A percentile compares a stretch with the other conserved stretches of the same genome.
Evolutionary conservation across 64 coral and sea anemone species (phyloP).

Genomic region (Actinia equina): DNA sequence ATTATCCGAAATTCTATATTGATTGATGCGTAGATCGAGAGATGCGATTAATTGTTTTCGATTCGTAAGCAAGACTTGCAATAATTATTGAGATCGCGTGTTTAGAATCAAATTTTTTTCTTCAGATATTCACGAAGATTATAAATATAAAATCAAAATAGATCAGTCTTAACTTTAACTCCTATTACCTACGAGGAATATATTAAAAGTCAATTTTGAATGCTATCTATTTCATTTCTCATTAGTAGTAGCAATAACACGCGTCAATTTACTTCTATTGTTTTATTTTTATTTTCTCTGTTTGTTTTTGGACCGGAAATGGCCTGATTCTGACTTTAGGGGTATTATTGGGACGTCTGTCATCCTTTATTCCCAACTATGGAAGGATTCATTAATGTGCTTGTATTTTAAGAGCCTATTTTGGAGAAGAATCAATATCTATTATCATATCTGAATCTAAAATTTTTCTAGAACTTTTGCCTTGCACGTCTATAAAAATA

Average conservation of each 20-base stretch:
- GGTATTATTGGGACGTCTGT: neutral
- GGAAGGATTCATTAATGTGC: neutral
- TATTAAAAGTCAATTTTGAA: neutral
- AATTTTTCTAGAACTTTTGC: neutral
- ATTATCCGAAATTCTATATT: neutral
- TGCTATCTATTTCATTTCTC: neutral
- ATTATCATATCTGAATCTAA: neutral
- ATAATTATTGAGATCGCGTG: neutral
- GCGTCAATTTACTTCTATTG: neutral
- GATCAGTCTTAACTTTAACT: neutral
- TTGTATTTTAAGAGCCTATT: neutral
- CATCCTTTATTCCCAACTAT: neutral
- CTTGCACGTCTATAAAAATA: neutral
- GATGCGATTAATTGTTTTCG: slow-evolving; percentile 1
- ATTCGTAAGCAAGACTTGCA: neutral
- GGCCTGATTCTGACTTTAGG: neutral
- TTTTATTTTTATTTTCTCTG: neutral
- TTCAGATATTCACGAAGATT: neutral
- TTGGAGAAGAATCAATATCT: neutral
- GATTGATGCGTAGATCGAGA: neutral
- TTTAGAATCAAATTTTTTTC: neutral
- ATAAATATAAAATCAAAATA: neutral
- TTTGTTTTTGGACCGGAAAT: slow-evolving; percentile 8
- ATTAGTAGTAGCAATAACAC: neutral
- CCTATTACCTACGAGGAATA: neutral